Evolutionary conservation across 1,140 invertebrate species (phyloP), one percentile per base, ranked within the genome.

Genomic region (Epicauta chinensis): DNA sequence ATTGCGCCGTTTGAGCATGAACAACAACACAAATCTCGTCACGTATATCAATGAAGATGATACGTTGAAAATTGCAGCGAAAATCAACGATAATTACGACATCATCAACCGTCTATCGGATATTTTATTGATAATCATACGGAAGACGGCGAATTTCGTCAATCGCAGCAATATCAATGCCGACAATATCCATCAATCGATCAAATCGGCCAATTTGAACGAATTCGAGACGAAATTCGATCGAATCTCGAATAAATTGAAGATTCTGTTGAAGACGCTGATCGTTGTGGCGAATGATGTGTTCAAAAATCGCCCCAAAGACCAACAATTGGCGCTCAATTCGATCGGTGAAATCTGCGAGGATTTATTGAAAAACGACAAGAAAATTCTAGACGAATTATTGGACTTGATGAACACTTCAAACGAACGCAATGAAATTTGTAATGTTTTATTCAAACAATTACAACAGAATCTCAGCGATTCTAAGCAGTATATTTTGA

Each of bases 221-320:
- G 63, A 66, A 30, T 44, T 32, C 0, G 67, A 70, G 40, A 41
- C 60, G 32, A 66, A 62, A 54, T 64, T 65, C 39, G 51, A 63
- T 32, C 42, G 39, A 7, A 59, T 41, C 17, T 63, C 58, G 7
- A 53, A 59, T 3, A 64, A 58, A 32, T 53, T 71, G 14, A 67
- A 68, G 56, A 59, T 64, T 11, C 42, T 67, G 5, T 59, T 71
- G 17, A 71, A 69, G 51, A 64, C 62, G 5, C 61, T 66, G 6
- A 46, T 67, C 17, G 65, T 65, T 4, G 65, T 63, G 13, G 69
- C 69, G 3, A 67, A 68, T 40, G 65, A 68, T 34, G 65, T 68
- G 5, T 69, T 66, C 43, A 69, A 69, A 55, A 64, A 61, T 14
- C 48, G 67, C 23, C 68, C 68, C 2, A 63, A 65, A 49, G 68